phyloP scores from a whole-genome alignment of 2,888 invertebrate genomes.

The Pinctada fucata region DNA sequence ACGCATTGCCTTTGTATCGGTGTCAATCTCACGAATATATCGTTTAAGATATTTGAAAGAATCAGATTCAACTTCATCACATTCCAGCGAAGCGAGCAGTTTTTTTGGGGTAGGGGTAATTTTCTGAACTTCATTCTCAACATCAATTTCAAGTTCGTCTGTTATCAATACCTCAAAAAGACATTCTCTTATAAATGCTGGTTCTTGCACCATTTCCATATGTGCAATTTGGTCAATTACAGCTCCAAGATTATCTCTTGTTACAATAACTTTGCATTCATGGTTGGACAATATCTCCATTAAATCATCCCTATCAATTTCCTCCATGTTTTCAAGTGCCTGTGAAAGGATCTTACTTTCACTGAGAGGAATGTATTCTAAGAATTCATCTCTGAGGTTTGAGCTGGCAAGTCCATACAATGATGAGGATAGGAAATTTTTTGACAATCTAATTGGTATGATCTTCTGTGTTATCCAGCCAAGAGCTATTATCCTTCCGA shows the following conservation, averaged over 20 bases:
- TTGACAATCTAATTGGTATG: slow-evolving; percentile 14
- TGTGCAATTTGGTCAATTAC: slow-evolving; percentile 30
- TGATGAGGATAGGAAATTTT: slow-evolving; percentile 6
- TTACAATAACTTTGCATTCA: slow-evolving; percentile 27
- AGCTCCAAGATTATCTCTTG: slow-evolving; percentile 18
- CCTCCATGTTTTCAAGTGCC: slow-evolving; percentile 21
- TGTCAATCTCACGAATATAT: slow-evolving; percentile 22
- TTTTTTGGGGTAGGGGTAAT: slow-evolving; percentile 22
- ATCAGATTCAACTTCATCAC: slow-evolving; percentile 29
- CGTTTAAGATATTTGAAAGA: slow-evolving; percentile 28
- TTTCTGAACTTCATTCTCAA: slow-evolving; percentile 14
- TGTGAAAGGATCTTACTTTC: slow-evolving; percentile 15
- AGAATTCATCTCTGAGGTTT: slow-evolving; percentile 22
- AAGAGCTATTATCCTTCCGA: slow-evolving; percentile 14
- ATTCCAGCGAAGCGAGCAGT: slow-evolving; percentile 12
- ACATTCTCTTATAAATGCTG: slow-evolving; percentile 27
- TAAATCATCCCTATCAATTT: slow-evolving; percentile 22
- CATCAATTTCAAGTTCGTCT: slow-evolving; percentile 16
- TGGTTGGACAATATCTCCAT: slow-evolving; percentile 22
- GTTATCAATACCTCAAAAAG: slow-evolving; percentile 22
- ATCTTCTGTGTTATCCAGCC: slow-evolving; percentile 19
- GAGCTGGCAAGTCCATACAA: slow-evolving; percentile 24
- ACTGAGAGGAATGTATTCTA: slow-evolving; percentile 20
- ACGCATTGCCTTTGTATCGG: slow-evolving; percentile 12
- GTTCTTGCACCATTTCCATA: slow-evolving; percentile 24